phyloP scores from a whole-genome alignment of 2,797 vertebrate species.

The Mycteria americana region DNA sequence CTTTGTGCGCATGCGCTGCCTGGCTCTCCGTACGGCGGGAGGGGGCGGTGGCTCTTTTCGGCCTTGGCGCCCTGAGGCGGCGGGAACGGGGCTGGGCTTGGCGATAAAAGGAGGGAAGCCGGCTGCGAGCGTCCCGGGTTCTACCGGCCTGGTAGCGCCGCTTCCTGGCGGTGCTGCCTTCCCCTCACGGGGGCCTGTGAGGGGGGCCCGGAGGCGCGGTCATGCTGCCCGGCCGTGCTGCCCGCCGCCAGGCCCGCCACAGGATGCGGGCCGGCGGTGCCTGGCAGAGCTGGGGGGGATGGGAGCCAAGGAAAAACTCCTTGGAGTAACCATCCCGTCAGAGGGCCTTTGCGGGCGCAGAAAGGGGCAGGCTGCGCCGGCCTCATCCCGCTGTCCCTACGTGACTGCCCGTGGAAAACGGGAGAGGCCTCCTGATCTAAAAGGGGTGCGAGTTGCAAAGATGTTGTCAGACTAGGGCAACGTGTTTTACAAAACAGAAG shows the following conservation, averaged over 20 bases:
- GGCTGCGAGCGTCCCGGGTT: neutral
- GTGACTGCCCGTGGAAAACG: fast-evolving
- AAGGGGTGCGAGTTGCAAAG: fast-evolving
- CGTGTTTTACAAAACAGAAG: fast-evolving
- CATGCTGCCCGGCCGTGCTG: too few species aligned
- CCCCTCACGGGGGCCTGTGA: fast-evolving
- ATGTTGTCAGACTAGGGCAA: too few species aligned
- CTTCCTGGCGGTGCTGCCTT: neutral
- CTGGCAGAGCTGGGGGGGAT: neutral
- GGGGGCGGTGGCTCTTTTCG: fast-evolving
- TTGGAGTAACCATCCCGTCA: fast-evolving
- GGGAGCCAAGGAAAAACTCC: too few species aligned
- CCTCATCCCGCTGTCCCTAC: fast-evolving
- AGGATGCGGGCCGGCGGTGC: fast-evolving
- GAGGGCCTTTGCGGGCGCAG: too few species aligned
- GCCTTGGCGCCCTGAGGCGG: neutral
- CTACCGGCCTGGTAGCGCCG: neutral
- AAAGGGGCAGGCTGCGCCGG: fast-evolving
- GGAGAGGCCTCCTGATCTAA: fast-evolving
- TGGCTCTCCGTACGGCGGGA: fast-evolving
- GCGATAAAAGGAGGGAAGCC: too few species aligned
- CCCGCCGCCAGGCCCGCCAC: neutral
- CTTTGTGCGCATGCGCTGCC: neutral
- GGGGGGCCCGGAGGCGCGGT: too few species aligned
- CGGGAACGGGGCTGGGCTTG: neutral